Evolutionary conservation across 2,113 vertebrate genomes (phyloP), one percentile per base, ranked within the genome.

Genomic region (Lasiurus borealis): DNA sequence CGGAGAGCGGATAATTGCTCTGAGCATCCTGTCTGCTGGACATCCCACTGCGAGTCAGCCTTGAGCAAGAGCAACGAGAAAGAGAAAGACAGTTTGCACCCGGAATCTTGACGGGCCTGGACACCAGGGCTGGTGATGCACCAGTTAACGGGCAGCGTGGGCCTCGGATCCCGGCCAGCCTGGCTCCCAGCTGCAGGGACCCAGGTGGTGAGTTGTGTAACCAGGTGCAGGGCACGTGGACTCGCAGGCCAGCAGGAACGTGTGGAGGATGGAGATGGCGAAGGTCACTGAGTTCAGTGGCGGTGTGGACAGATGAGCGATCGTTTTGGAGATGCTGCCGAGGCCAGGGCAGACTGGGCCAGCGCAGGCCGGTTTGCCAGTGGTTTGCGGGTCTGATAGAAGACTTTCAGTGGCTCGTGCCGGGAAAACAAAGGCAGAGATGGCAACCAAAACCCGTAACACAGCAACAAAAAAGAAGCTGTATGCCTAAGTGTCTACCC

Each of bases 1-100:
- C 68, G 78, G 62, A 48, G 83, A 75, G 91, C 80, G 52, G 64
- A 34, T 75, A 72, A 95, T 85, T 93, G 72, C 72, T 94, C 76
- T 85, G 92, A 88, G 48, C n/a, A 94, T 93, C 36, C 50, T 68
- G 57, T 36, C 29, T 93, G 92, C 52, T 21, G 82, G 66, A 73
- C n/a, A 82, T 21, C 11, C 82, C 62, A 48, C 5, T 4, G 86
- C 77, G 85, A 91, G 14, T 66, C 80, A 81, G n/a, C 52, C 75
- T 76, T 91, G 9, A 64, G 84, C 66, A 23, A 93, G 23, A 91
- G 85, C 1, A 84, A 48, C 0, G 71, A 72, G 7, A 66, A 75
- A 84, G 12, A 40, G 76, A 29, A 9, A 8, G 13, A 40, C 12
- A n/a, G 23, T 87, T 93, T 72, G 84, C 16, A 62, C 34, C 29